phyloP scores from a whole-genome alignment of 2,797 vertebrate genomes.

The Coreius guichenoti region DNA sequence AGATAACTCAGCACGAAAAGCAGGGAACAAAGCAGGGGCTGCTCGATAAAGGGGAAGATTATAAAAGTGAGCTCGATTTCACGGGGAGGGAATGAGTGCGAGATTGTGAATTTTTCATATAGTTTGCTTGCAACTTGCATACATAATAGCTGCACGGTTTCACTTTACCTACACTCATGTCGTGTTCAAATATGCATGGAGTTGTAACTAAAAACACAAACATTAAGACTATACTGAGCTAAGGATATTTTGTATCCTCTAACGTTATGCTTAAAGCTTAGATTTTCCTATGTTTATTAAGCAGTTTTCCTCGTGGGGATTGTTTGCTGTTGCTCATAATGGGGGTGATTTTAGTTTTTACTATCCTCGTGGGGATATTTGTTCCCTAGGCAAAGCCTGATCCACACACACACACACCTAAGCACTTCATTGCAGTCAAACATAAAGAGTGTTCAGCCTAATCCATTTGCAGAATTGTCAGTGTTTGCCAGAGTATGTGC shows the following conservation, averaged over 20 bases:
- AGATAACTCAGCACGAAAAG: constrained; percentile 35
- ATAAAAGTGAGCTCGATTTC: constrained; percentile 5
- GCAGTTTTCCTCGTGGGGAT: background rate
- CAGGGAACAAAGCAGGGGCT: constrained; percentile 10
- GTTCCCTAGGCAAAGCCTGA: background rate
- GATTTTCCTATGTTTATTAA: background rate
- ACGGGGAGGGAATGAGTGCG: constrained; percentile 32
- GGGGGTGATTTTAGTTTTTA: constrained; percentile 12
- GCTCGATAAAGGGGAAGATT: constrained; percentile 34
- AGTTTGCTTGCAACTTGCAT: constrained; percentile 27
- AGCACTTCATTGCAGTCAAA: background rate
- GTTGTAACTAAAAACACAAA: background rate
- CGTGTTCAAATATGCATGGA: constrained; percentile 7
- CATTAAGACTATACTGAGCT: background rate
- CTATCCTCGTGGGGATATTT: constrained; percentile 14
- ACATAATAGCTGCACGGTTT: background rate
- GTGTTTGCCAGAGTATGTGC: background rate
- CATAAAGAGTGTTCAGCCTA: background rate
- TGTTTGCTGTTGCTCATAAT: background rate
- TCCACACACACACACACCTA: background rate
- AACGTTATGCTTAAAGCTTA: background rate
- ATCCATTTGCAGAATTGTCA: background rate
- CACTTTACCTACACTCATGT: background rate
- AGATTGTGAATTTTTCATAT: constrained; percentile 62
- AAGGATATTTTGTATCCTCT: background rate